Evolutionary conservation across 2,888 invertebrate species (phyloP), one percentile per base, ranked within the genome.

Genomic region (Muschampia plurimacula): DNA sequence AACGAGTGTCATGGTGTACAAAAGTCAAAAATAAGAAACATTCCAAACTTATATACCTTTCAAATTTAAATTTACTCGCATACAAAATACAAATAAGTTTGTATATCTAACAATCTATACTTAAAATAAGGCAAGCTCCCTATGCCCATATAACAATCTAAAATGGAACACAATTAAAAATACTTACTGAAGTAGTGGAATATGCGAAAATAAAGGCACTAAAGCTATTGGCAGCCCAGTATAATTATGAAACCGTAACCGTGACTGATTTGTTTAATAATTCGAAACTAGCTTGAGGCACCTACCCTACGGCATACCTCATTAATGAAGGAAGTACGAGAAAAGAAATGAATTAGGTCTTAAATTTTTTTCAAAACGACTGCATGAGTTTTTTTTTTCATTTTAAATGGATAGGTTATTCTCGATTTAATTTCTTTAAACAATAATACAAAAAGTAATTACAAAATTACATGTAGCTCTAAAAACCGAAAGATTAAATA

Each of bases 221-320:
- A 81, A 79, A 80, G 79, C 22, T 22, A 22, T 22, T 78, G 78
- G 78, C 78, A 78, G 80, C 59, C 74, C 66, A 66, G 8, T 62
- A 15, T 79, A 81, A 80, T 79, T n/a, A 49, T 13, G 49, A 79
- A 76, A 78, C 82, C 80, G 73, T 75, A 79, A 74, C 75, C 77
- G 79, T 78, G 77, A 77, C 79, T 83, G 84, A 86, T 90, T 87
- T 83, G 84, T 84, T 84, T 84, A 87, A 87, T 89, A 86, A 86
- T 84, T 86, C 79, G 82, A 85, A 78, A 84, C 86, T 86, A 88
- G 88, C 80, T 36, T 69, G 44, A 44, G 10, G 44, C 10, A 44
- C 44, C 44, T 67, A 66, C 49, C 60, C 44, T 63, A 60, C 69
- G 68, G 55, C 74, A 39, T 52, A 32, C 49, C 36, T 62, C 64